Conservation (phyloP, 2,797 vertebrate genomes). For the Pipistrellus pipistrellus region DNA sequence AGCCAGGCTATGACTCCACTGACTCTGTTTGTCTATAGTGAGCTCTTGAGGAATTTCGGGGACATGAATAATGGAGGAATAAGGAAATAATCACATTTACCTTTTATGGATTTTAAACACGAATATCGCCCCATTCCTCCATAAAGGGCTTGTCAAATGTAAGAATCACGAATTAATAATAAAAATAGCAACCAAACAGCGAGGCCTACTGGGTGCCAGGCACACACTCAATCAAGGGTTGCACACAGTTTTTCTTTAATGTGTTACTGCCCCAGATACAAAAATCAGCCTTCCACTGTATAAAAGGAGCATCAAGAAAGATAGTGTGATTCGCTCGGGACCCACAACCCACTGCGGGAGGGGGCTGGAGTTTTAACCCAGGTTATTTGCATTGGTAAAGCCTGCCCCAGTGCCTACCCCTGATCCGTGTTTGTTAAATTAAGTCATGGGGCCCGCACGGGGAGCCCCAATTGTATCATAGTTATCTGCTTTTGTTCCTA, state of each 20-base stretch:
- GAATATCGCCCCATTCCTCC: not conserved
- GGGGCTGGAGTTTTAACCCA: not conserved
- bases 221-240: not conserved
- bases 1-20: not conserved
- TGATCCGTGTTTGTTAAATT: not conserved
- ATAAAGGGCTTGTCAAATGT: not conserved
- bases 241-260: not conserved
- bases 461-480: not conserved
- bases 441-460: not conserved
- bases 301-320: not conserved
- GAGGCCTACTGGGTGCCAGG: not conserved
- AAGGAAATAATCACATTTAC: not conserved
- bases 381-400: not conserved
- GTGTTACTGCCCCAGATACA: not conserved
- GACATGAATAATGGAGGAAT: not conserved
- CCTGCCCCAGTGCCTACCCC: not conserved
- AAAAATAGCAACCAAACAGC: not conserved
- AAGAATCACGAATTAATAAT: not conserved
- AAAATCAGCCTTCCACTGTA: not conserved
- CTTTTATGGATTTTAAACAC: conserved; percentile 1
- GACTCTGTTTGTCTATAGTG: not conserved
- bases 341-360: too few species aligned
- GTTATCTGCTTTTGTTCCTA: not conserved
- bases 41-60: not conserved
- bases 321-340: not conserved